Conservation (phyloP, 2,888 invertebrate genomes). For the Palloptera scutellata region DNA sequence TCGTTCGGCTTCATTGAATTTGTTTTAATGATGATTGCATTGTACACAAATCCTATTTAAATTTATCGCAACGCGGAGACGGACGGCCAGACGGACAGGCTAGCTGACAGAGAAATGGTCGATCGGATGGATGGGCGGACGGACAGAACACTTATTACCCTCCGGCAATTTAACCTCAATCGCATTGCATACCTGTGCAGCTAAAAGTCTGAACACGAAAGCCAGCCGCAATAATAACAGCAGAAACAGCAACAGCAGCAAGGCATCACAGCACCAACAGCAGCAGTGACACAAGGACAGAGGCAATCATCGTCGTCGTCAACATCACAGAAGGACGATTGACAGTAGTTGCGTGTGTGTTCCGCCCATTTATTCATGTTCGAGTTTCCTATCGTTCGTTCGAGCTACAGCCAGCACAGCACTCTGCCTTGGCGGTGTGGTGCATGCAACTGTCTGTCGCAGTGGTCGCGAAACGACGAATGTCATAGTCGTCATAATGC, state of each 20-base stretch:
- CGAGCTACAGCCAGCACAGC: too few relatives aligned
- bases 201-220: not conserved
- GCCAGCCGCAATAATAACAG: not conserved
- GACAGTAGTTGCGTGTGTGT: not conserved
- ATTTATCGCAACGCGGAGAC: not conserved
- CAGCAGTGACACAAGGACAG: not conserved
- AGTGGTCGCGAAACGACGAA: too few relatives aligned
- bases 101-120: too few relatives aligned
- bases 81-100: not conserved
- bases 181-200: not conserved
- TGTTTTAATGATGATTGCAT: conserved; percentile 5
- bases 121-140: too few relatives aligned
- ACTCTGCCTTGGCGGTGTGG: too few relatives aligned
- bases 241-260: not conserved
- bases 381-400: too few relatives aligned
- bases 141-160: not conserved
- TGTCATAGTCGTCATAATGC: too few relatives aligned
- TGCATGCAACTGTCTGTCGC: too few relatives aligned
- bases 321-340: not conserved
- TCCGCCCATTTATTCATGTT: too few relatives aligned
- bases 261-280: conserved; percentile 10
- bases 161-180: too few relatives aligned
- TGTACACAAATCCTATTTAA: conserved; percentile 1
- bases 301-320: not conserved
- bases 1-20: not conserved